Base-by-base conservation (phyloP, 1,140 invertebrate species). In the Olivierus martensii region DNA sequence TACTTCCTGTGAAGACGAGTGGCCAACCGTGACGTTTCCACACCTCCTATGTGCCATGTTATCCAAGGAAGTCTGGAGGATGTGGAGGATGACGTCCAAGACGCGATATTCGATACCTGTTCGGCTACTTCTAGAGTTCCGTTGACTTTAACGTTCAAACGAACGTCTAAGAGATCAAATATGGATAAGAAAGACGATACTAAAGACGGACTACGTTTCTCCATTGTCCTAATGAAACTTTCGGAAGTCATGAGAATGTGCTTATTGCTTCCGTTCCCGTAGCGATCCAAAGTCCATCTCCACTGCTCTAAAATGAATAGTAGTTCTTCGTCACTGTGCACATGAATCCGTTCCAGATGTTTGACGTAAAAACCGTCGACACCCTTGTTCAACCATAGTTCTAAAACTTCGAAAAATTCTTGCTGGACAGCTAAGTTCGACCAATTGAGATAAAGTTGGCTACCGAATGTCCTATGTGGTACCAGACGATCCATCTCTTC, bases 341-440 rank as follows among this genome's bases (percentile, higher is more conserved):
- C 68, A 57, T 71, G 63, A 1, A 73, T 71, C 12, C 69, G 58
- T 62, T 77, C 75, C 18, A 80, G 61, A 14, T 80, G 81, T 65
- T 84, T 84, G 3, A 89, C 67, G 67, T 86, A 87, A 65, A 88
- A 85, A 0, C 86, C 84, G 68, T 86, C 79, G 0, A 87, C 79
- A 1, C 78, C 78, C 50, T 75, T 68, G 3, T 69, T 58, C 2
- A 73, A 52, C 84, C 84, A 88, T 65, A 75, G 77, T 11, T 67
- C 66, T 10, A 87, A 69, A 0, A 79, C 63, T 5, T 66, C 52
- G 53, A 62, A 28, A 18, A 62, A 46, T 28, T 62, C 49, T 12
- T 45, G 12, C n/a, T 47, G 51, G 2, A 61, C 52, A 15, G 48
- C 38, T 11, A 52, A 35, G 35, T 59, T 47, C 1, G 56, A 56